Base-by-base conservation (phyloP, 2,888 invertebrate genomes). In the Lacanobia oleracea region DNA sequence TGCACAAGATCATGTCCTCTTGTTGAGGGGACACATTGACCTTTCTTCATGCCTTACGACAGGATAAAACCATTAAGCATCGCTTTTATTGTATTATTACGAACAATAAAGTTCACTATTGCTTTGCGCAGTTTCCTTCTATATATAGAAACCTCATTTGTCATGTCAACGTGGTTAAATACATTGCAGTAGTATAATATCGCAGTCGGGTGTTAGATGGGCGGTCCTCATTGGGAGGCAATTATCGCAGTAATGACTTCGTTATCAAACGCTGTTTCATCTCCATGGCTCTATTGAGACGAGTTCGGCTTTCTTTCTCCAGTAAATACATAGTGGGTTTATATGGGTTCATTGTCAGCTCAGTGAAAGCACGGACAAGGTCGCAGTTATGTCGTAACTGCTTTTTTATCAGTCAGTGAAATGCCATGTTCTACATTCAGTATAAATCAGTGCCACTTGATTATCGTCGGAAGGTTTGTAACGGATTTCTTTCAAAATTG, bases 231-330 rank as follows among this genome's bases (percentile, higher is more conserved):
- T 88, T 87, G 87, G 87, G 83, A 89, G 88, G 91, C 89, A 93
- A 94, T 94, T 93, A 93, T 91, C 87, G 80, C 81, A 73, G 88
- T 93, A 94, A 94, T 94, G 91, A 90, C 90, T 92, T 93, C 89
- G 89, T 93, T 94, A 94, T 94, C 93, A 90, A 89, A 90, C 84
- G 88, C 86, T 87, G 87, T 88, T 88, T 91, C 92, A 92, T 92
- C 92, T 91, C 85, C 84, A 86, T 90, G 90, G 91, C 60, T 51
- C 54, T 72, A 72, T 75, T 92, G 89, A 91, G 93, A 92, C 88
- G 86, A 86, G 77, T 75, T 80, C 84, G 86, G 86, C 86, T 86
- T 86, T 70, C 83, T 82, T 73, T 40, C 61, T 56, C n/a, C 14
- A 53, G 40, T 60, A 61, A 43, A 57, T 76, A 60, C 63, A 63